Evolutionary conservation across 2,888 invertebrate genomes (phyloP).

Genomic region (Helleia helle): DNA sequence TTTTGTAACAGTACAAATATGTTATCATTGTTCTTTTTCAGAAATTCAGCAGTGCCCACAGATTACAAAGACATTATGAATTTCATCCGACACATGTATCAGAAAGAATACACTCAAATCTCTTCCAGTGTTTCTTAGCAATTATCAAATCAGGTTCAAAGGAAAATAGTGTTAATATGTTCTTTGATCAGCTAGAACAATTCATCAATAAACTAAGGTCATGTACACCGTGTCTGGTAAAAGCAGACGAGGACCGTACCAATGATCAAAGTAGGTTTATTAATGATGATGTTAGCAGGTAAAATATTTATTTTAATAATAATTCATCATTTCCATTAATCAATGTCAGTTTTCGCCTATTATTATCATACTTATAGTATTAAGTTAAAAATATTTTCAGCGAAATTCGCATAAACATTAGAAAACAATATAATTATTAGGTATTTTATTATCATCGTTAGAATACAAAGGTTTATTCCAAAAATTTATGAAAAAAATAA

Average conservation of each 20-base stretch:
- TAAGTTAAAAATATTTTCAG: too few relatives aligned
- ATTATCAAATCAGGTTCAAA: conserved; percentile 47
- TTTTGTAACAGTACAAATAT: neutral
- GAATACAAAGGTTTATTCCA: too few relatives aligned
- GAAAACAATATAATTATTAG: too few relatives aligned
- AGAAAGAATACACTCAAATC: conserved; percentile 45
- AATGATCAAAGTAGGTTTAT: conserved; percentile 40
- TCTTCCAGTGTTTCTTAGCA: conserved; percentile 55
- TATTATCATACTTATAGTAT: too few relatives aligned
- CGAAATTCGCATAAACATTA: too few relatives aligned
- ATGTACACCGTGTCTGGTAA: conserved; percentile 49
- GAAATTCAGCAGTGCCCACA: conserved; percentile 55
- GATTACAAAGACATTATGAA: conserved; percentile 57
- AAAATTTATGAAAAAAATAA: too few relatives aligned
- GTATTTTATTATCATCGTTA: too few relatives aligned
- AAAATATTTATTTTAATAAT: conserved; percentile 13
- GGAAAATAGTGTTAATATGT: conserved; percentile 42
- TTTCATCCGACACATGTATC: conserved; percentile 54
- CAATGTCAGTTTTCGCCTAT: neutral
- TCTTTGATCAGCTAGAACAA: conserved; percentile 53
- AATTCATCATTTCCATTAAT: neutral
- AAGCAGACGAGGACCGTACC: conserved; percentile 30
- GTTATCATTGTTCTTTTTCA: conserved; percentile 24
- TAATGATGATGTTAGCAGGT: conserved; percentile 56
- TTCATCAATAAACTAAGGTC: conserved; percentile 48